Conservation (phyloP, 1,140 invertebrate genomes). For the Drosophila tristis region DNA sequence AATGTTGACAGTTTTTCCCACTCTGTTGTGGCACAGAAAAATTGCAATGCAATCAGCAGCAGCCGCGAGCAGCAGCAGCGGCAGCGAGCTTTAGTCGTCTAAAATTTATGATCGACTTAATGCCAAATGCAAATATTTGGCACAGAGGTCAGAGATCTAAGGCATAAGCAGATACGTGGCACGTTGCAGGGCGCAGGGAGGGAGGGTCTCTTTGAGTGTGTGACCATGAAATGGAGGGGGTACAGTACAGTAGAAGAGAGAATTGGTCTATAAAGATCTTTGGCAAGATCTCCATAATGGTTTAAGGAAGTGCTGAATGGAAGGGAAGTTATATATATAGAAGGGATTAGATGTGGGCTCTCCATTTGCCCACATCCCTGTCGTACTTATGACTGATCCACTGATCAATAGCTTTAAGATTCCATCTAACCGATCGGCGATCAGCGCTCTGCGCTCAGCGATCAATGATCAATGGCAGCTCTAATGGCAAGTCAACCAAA, state of each 20-base stretch:
- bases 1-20: constrained; percentile 38
- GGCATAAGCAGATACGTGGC: constrained; percentile 26
- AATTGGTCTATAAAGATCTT: too few species aligned
- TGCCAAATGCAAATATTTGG: constrained; percentile 55
- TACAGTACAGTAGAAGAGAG: neutral
- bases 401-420: neutral
- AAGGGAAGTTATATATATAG: too few species aligned
- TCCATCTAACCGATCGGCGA: neutral
- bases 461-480: constrained; percentile 67
- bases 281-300: too few species aligned
- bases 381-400: too few species aligned
- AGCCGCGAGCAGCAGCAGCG: neutral
- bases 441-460: constrained; percentile 23
- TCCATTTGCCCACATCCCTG: too few species aligned
- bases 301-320: too few species aligned
- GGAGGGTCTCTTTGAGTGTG: neutral
- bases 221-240: constrained; percentile 31
- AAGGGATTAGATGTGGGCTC: too few species aligned
- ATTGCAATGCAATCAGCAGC: constrained; percentile 24
- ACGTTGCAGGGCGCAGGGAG: neutral
- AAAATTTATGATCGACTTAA: constrained; percentile 57
- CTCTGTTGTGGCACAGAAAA: constrained; percentile 36
- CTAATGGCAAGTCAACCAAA: constrained; percentile 69
- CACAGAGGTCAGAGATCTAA: constrained; percentile 60
- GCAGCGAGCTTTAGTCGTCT: constrained; percentile 35